Evolutionary conservation across 2,797 vertebrate species (phyloP).

Genomic region (Aulostomus chinensis): DNA sequence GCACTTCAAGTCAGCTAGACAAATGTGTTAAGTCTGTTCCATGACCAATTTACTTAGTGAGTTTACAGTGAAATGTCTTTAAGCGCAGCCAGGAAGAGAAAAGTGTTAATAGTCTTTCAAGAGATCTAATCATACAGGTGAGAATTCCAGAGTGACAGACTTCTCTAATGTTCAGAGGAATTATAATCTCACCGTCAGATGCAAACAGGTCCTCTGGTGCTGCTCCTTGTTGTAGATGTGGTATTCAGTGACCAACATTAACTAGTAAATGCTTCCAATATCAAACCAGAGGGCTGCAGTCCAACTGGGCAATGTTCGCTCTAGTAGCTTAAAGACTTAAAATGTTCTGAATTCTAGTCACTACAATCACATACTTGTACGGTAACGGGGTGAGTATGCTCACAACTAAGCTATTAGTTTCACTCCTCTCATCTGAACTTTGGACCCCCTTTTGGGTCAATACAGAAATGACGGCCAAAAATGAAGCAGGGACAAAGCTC

Average conservation of each 20-base stretch:
- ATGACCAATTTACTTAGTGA: slow-evolving; percentile 18
- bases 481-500: slow-evolving; percentile 32
- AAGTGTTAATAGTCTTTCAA: not conserved
- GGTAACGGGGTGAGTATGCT: slow-evolving; percentile 1
- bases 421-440: slow-evolving; percentile 62
- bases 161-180: slow-evolving; percentile 2
- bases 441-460: slow-evolving; percentile 53
- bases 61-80: slow-evolving; percentile 6
- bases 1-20: slow-evolving; percentile 15
- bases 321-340: slow-evolving; percentile 58
- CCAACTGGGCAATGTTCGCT: slow-evolving; percentile 16
- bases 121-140: not conserved
- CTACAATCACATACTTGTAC: slow-evolving; percentile 45
- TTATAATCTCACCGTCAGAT: slow-evolving; percentile 66
- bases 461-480: slow-evolving; percentile 36
- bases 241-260: slow-evolving; percentile 39
- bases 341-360: slow-evolving; percentile 53
- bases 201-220: slow-evolving; percentile 32
- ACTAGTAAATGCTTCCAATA: slow-evolving; percentile 29
- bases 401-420: slow-evolving; percentile 1
- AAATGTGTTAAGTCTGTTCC: slow-evolving; percentile 18
- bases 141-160: no score
- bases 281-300: slow-evolving; percentile 31
- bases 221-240: slow-evolving; percentile 26
- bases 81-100: not conserved